Base-by-base conservation (phyloP, 2,113 vertebrate species). In the Siniperca knerii region DNA sequence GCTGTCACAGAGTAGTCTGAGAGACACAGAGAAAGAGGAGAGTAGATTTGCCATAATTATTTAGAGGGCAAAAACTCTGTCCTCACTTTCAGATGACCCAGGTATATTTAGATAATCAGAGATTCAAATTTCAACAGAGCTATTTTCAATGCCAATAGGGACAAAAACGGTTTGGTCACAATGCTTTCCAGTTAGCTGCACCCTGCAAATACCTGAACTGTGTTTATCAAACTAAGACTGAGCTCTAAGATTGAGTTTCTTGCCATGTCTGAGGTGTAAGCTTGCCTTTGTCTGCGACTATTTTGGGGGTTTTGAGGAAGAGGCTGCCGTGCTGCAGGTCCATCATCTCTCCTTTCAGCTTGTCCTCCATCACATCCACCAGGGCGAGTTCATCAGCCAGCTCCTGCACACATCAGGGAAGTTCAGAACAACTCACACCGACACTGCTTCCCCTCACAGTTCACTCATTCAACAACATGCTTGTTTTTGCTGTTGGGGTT, bases 331-430 rank as follows among this genome's bases (percentile, higher is more conserved):
- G 98, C 85, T 97, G 98, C 48, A 99, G 95, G 83, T 99, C 98
- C 98, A 99, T 97, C 98, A 99, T 98, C 91, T 99, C 98, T 78
- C 98, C 98, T 91, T 97, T 99, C 42, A 99, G 96, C 88, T 97
- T 98, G 91, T 99, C 98, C 93, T 99, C 98, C 81, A 99, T 81
- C 87, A 99, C 98, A 71, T 99, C 98, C 82, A 99, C 98, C 50
- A 99, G 92, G 42, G 98, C 98, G 82, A 99, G 94, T 70, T 99
- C 98, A 91, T 99, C 98, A 64, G 97, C 95, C 82, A 99, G 93
- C 62, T 95, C 96, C 98, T 99, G 76, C 79, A 77, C 33, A 77
- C 33, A 81, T 15, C 72, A 83, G 33, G 8, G 25, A 58, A 4
- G 9, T 4, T 75, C n/a, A 75, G n/a, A 76, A 10, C 33, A 6